These are phyloP conservation scores for Lethenteron reissneri DNA, from an alignment of 2,113 vertebrate genomes.

Conservation along the genomic window DNA sequence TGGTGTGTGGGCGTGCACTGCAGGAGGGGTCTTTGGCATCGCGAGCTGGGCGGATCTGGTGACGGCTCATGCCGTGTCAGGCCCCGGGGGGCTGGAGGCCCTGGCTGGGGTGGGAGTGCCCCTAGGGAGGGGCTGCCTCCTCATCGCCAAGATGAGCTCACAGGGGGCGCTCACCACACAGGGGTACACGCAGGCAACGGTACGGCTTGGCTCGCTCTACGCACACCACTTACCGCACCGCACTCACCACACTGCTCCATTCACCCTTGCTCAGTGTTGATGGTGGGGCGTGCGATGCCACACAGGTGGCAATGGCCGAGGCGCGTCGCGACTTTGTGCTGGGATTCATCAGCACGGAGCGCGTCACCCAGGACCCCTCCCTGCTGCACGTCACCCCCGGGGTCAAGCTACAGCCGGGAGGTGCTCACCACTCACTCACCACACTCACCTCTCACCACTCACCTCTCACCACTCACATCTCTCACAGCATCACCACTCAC, in stretches of 20 bases:
- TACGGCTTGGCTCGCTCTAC: constrained; percentile 15
- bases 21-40: constrained; percentile 67
- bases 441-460: too few species aligned
- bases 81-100: constrained; percentile 48
- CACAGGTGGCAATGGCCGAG: constrained; percentile 62
- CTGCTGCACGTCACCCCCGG: constrained; percentile 78
- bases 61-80: constrained; percentile 60
- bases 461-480: too few species aligned
- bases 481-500: too few species aligned
- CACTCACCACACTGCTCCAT: neutral
- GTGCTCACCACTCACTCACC: constrained; percentile 16
- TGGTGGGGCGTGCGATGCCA: neutral
- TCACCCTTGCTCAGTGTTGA: neutral
- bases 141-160: constrained; percentile 80
- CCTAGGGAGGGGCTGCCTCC: constrained; percentile 46
- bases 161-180: constrained; percentile 48
- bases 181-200: constrained; percentile 46
- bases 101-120: constrained; percentile 37
- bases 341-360: constrained; percentile 64
- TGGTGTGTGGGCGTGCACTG: neutral
- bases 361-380: constrained; percentile 40
- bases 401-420: constrained; percentile 51
- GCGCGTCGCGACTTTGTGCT: constrained; percentile 55
- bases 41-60: constrained; percentile 62
- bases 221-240: neutral